Evolutionary conservation across 2,113 vertebrate species (phyloP).

Genomic region (Melanocharis versteri): DNA sequence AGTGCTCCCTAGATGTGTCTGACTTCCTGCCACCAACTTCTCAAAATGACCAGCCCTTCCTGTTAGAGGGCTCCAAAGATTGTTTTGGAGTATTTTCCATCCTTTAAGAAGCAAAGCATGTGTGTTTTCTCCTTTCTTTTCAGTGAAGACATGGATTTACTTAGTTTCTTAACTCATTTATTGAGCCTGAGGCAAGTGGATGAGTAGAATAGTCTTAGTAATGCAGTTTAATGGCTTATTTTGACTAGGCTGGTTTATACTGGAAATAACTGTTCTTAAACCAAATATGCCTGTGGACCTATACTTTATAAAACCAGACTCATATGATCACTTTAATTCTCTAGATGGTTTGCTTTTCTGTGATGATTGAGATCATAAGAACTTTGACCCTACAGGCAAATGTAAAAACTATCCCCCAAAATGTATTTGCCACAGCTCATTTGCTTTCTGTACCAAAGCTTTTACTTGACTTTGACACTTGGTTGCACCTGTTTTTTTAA

Average conservation of each 20-base stretch:
- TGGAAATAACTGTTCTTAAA: background rate
- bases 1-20: background rate
- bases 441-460: background rate
- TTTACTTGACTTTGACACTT: constrained; percentile 9
- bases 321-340: background rate
- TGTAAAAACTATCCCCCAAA: background rate
- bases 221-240: background rate
- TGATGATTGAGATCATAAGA: background rate
- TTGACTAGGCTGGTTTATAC: background rate
- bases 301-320: background rate
- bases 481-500: constrained; percentile 19
- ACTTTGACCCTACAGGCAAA: background rate
- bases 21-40: background rate
- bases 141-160: background rate
- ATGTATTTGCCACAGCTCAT: background rate
- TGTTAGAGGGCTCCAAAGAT: background rate
- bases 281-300: background rate
- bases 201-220: background rate
- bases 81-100: background rate
- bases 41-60: background rate
- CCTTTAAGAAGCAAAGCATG: background rate
- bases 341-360: background rate
- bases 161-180: background rate
- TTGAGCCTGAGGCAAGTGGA: background rate
- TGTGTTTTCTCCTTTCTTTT: background rate